Conservation (phyloP, 2,797 vertebrate species). For the Lutjanus argentimaculatus region DNA sequence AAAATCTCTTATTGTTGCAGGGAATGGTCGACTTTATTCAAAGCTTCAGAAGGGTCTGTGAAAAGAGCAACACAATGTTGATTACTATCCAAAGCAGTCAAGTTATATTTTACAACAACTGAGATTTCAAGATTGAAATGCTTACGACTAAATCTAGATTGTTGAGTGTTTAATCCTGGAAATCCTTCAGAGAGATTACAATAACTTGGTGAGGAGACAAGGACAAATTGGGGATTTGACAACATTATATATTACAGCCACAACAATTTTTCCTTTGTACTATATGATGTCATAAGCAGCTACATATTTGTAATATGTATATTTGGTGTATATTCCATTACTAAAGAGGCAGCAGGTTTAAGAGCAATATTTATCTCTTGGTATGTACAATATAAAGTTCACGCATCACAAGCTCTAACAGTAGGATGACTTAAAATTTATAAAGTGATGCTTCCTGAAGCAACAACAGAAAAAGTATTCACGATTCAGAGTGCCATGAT, state of each 20-base stretch:
- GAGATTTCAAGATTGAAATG: slow-evolving; percentile 47
- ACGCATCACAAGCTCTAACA: neutral
- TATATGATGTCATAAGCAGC: slow-evolving; percentile 43
- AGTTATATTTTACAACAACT: slow-evolving; percentile 39
- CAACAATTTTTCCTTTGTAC: slow-evolving; percentile 37
- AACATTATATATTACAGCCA: slow-evolving; percentile 39
- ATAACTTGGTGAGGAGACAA: slow-evolving; percentile 30
- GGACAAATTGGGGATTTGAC: slow-evolving; percentile 50
- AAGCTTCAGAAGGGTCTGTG: slow-evolving; percentile 8
- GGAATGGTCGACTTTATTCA: neutral
- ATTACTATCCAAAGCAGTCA: slow-evolving; percentile 27
- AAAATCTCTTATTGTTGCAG: neutral
- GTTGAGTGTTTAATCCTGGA: slow-evolving; percentile 51
- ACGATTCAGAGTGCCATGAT: neutral
- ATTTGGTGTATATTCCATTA: slow-evolving; percentile 12
- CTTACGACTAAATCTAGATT: slow-evolving; percentile 57
- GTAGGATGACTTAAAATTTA: neutral
- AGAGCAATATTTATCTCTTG: neutral
- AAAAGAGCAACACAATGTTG: slow-evolving; percentile 34
- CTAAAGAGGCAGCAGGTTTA: neutral
- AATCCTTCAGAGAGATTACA: slow-evolving; percentile 46
- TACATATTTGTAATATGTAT: slow-evolving; percentile 17
- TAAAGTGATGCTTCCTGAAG: neutral
- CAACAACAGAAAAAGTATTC: neutral
- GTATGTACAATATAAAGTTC: neutral